Evolutionary conservation across 2,888 invertebrate genomes (phyloP).

Genomic region (Flabesymbios commensalis): DNA sequence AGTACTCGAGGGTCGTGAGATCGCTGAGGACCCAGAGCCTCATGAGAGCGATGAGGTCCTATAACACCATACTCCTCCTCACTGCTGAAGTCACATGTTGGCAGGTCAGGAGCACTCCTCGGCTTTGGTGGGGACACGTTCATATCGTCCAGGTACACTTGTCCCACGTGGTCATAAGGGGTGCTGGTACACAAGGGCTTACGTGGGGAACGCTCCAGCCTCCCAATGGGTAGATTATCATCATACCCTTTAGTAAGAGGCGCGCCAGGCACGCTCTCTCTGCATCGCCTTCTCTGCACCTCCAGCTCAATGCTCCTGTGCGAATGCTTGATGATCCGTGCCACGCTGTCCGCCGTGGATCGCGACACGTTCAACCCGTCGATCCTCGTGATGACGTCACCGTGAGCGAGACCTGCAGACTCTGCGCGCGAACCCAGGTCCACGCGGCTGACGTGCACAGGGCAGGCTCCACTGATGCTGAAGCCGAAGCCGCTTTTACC

Average conservation of each 20-base stretch:
- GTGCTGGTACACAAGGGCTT: not conserved
- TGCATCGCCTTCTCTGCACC: not conserved
- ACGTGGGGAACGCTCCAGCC: not conserved
- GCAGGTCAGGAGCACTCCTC: no score
- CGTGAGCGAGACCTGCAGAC: slow-evolving; percentile 47
- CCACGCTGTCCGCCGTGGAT: slow-evolving; percentile 54
- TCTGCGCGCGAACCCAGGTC: slow-evolving; percentile 54
- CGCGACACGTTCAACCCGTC: slow-evolving; percentile 58
- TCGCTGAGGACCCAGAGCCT: no score
- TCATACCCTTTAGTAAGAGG: not conserved
- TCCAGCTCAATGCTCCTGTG: not conserved
- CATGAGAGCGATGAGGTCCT: no score
- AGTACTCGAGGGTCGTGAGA: no score
- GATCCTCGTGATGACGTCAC: slow-evolving; percentile 52
- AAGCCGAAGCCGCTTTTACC: slow-evolving; percentile 54
- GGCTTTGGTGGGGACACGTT: not conserved
- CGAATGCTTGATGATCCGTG: slow-evolving; percentile 49
- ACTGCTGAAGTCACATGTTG: no score
- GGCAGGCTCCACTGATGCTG: slow-evolving; percentile 51
- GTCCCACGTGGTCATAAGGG: no score
- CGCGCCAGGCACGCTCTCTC: no score
- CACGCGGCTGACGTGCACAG: slow-evolving; percentile 52
- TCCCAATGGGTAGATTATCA: not conserved
- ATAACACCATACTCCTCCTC: no score
- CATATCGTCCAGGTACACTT: not conserved